phyloP scores from a whole-genome alignment of 2,113 vertebrate genomes.

The Nicator chloris region DNA sequence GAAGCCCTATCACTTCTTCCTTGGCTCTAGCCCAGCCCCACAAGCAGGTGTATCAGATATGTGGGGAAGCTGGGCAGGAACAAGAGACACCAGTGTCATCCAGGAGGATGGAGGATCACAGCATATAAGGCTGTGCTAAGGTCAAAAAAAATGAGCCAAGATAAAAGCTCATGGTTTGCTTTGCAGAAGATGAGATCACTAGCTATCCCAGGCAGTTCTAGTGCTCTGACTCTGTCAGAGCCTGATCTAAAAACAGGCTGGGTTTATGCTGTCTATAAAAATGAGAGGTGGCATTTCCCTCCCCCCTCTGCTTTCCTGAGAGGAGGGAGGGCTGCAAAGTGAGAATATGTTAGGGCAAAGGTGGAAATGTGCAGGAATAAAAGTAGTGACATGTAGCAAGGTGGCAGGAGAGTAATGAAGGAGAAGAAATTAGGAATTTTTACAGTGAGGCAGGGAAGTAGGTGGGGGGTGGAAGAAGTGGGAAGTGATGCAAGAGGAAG shows the following conservation, averaged over 20 bases:
- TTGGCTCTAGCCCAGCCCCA: not conserved
- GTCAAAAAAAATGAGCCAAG: not conserved
- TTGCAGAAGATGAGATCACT: slow-evolving; percentile 47
- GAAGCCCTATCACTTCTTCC: not conserved
- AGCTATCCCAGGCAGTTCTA: slow-evolving; percentile 10
- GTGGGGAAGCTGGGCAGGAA: not conserved
- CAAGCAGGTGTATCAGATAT: not conserved
- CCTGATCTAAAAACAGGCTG: slow-evolving; percentile 9
- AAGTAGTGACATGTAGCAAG: not conserved
- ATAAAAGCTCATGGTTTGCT: slow-evolving; percentile 17
- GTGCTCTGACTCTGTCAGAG: not conserved
- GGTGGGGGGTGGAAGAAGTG: not conserved
- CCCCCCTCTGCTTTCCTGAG: not conserved
- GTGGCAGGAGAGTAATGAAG: not conserved
- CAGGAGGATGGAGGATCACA: slow-evolving; percentile 2
- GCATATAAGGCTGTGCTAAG: not conserved
- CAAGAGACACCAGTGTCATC: not conserved
- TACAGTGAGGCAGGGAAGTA: not conserved
- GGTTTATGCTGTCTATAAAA: not conserved
- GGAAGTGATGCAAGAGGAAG: not conserved
- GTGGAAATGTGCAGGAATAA: not conserved
- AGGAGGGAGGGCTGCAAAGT: not conserved
- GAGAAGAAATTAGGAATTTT: not conserved
- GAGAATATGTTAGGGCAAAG: not conserved
- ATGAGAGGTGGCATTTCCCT: not conserved